Evolutionary conservation across 2,888 invertebrate species (phyloP), one percentile per base, ranked within the genome.

Genomic region (Volucella bombylans): DNA sequence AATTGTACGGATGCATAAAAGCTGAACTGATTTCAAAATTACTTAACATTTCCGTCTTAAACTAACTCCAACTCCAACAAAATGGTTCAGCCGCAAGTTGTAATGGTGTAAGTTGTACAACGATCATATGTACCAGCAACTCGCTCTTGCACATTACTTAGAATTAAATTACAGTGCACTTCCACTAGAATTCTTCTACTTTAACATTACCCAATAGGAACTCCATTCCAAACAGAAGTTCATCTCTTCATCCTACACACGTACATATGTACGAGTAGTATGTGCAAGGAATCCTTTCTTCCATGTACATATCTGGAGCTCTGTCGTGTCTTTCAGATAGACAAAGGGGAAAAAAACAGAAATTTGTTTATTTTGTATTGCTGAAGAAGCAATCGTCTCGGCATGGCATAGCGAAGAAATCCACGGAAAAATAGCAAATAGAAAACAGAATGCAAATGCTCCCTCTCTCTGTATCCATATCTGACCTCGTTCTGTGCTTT

Each of bases 401-500:
- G 62, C 73, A 73, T 77, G 54, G 50, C 62, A 18, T 54, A 72
- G 71, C 67, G 81, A 71, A 69, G 76, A 81, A 72, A 80, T 76
- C 55, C 67, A 76, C 52, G 39, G 54, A 71, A 62, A 59, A 31
- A 31, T 31, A 31, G 31, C 31, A 31, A 31, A 6, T 31, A 31
- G 31, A 31, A 4, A 85, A 68, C 67, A 72, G 71, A 78, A 76
- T 85, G 81, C 81, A 81, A 83, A 83, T 83, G 67, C 55, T 61
- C 54, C 23, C 62, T 57, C 45, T 64, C 57, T 47, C 49, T 57
- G 78, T 68, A 79, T 83, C 64, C 50, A 50, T 62, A 61, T 59
- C 76, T 85, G 85, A 85, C 85, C 85, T 81, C 74, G 41, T 85
- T 81, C 67, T 71, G 39, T 61, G 39, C 67, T 71, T 38, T 61